Base-by-base conservation (phyloP, 2,797 vertebrate species). In the Anolis apletophallus region DNA sequence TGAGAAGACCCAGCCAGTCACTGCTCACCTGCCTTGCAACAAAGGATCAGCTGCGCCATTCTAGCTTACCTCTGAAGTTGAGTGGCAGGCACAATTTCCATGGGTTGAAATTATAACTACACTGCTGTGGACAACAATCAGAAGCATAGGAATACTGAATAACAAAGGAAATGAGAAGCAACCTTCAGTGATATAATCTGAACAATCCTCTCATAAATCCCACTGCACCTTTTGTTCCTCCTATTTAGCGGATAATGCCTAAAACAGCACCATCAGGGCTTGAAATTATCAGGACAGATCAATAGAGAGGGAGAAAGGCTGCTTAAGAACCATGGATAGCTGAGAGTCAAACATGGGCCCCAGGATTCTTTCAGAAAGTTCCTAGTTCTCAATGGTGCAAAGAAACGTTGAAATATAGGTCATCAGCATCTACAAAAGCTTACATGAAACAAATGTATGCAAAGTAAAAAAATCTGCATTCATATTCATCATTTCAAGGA, bases 171-270 rank as follows among this genome's bases (percentile, higher is more conserved):
- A 67, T 14, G 21, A 52, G 21, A 67, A 76, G 74, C 67, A 74
- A 82, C 17, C 1, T 17, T 88, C 75, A 91, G 83, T n/a, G 85
- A 87, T 87, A 84, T 72, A 90, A 85, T 88, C 80, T 80, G 46
- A 80, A 85, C 23, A 84, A 84, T 84, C 0, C 40, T 26, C 6
- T 81, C 40, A 87, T 84, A 59, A 0, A 3, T 87, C n/a, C 73
- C 71, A 80, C 80, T 87, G 29, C 40, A 0, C 0, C 71, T 29
- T 61, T 76, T 83, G 54, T 73, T 93, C 86, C 88, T 93, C 89
- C 84, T 85, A 91, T 90, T 89, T 90, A 21, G 72, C 57, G 9
- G 73, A 86, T 91, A 86, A 55, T 13, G 55, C 89, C 86, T 32
- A 0, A 10, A 59, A 90, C 89, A 0, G 29, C 5, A 77, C 3